Conservation (phyloP, 2,113 vertebrate species). For the Anguilla rostrata region DNA sequence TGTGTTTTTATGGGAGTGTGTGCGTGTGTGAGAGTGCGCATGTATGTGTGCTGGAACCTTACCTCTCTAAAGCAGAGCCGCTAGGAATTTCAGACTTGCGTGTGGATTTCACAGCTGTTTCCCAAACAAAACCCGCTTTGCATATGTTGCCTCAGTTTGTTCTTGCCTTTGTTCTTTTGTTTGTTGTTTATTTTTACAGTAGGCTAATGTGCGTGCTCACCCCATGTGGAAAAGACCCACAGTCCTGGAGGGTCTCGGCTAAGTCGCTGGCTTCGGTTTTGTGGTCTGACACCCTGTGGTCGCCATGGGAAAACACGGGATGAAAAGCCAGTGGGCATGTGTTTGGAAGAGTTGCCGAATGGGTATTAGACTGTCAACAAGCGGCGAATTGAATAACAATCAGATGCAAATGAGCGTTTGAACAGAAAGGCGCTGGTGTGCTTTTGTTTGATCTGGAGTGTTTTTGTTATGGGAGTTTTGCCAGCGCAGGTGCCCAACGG, state of each 20-base stretch:
- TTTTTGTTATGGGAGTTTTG: not conserved
- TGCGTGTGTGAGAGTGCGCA: not conserved
- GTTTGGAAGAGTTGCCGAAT: not conserved
- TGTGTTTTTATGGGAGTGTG: no score
- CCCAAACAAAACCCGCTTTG: not conserved
- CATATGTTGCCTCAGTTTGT: not conserved
- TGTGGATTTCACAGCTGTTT: slow-evolving; percentile 20
- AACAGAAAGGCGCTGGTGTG: not conserved
- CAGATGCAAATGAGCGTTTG: slow-evolving; percentile 20
- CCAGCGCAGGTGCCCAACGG: slow-evolving; percentile 5
- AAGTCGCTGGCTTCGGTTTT: not conserved
- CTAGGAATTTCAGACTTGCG: not conserved
- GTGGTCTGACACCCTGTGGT: not conserved
- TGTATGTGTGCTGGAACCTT: not conserved
- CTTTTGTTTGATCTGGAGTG: slow-evolving; percentile 6
- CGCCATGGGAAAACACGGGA: not conserved
- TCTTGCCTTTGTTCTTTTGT: no score
- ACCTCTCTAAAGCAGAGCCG: not conserved
- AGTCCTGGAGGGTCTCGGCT: not conserved
- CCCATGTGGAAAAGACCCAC: not conserved
- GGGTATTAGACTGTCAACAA: slow-evolving; percentile 8
- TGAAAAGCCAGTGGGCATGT: not conserved
- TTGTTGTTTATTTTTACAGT: not conserved
- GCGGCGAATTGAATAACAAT: slow-evolving; percentile 14
- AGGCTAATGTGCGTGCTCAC: not conserved